Evolutionary conservation across 1,140 invertebrate species (phyloP).

Genomic region (Mactra quadrangularis): DNA sequence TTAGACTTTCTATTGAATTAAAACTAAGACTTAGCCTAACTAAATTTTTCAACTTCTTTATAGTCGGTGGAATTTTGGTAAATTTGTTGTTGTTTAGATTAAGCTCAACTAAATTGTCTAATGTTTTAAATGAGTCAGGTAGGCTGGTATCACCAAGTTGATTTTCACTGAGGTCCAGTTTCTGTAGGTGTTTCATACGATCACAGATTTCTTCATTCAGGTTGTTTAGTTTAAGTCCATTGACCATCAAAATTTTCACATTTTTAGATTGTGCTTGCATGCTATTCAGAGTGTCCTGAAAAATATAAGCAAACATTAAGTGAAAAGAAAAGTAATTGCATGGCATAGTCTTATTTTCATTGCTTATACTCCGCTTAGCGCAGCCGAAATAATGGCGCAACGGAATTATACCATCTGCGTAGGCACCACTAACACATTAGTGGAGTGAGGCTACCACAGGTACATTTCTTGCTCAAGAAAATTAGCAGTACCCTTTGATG

Average conservation of each 20-base stretch:
- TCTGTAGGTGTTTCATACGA: slow-evolving; percentile 73
- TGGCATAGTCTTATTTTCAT: too few species aligned
- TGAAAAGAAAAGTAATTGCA: too few species aligned
- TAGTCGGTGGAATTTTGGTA: slow-evolving; percentile 70
- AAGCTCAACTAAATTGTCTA: slow-evolving; percentile 77
- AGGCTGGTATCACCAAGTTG: slow-evolving; percentile 73
- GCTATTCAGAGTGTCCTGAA: slow-evolving; percentile 74
- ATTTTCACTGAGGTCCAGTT: slow-evolving; percentile 78
- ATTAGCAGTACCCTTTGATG: too few species aligned
- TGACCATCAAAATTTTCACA: slow-evolving; percentile 71
- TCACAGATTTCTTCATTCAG: slow-evolving; percentile 72
- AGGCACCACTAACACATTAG: too few species aligned
- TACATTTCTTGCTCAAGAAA: too few species aligned
- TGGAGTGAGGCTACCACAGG: too few species aligned
- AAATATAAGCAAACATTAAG: slow-evolving; percentile 6
- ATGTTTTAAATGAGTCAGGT: slow-evolving; percentile 72
- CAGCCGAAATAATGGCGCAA: too few species aligned
- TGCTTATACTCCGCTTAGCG: too few species aligned
- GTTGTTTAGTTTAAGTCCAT: slow-evolving; percentile 67
- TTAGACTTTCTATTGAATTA: slow-evolving; percentile 74
- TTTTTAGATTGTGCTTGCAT: slow-evolving; percentile 69
- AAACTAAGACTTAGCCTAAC: slow-evolving; percentile 74
- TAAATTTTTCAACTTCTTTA: slow-evolving; percentile 73
- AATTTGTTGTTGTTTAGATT: slow-evolving; percentile 77
- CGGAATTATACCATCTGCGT: too few species aligned